Percentiles rank a stretch among this genome's conserved stretches.
These are phyloP conservation scores for Riparia riparia DNA, from an alignment of 2,113 vertebrate species.

Conservation along the genomic window DNA sequence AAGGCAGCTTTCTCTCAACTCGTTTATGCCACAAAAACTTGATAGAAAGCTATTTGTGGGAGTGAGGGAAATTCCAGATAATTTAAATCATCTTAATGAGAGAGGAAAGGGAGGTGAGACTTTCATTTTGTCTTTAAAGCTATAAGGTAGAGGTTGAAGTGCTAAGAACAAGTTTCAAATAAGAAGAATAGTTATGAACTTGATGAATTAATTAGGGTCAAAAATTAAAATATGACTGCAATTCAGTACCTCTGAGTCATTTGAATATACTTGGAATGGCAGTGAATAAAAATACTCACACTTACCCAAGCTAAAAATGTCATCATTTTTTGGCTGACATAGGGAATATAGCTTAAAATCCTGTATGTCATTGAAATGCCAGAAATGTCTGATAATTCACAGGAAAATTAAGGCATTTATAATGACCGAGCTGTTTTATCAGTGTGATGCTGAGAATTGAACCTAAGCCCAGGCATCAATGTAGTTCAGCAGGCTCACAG, in stretches of 20 bases:
- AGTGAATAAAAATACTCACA: constrained; percentile 3
- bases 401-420: constrained; percentile 34
- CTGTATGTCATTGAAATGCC: neutral
- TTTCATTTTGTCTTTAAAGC: constrained; percentile 22
- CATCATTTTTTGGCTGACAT: constrained; percentile 10
- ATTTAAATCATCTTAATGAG: constrained; percentile 10
- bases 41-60: neutral
- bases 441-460: neutral
- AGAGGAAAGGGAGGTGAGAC: neutral
- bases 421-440: constrained; percentile 17
- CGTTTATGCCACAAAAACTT: neutral
- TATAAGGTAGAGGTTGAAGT: constrained; percentile 10
- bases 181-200: constrained; percentile 43
- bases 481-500: constrained; percentile 19
- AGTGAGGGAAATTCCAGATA: neutral
- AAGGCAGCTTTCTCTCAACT: neutral
- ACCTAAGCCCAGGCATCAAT: neutral
- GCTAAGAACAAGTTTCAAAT: constrained; percentile 22
- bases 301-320: constrained; percentile 13
- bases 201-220: constrained; percentile 53
- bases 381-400: constrained; percentile 32
- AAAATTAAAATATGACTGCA: constrained; percentile 23
- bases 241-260: neutral
- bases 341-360: constrained; percentile 10
- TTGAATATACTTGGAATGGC: neutral